These are phyloP conservation scores for Limanda limanda DNA, from an alignment of 2,113 vertebrate genomes.

Conservation along the genomic window DNA sequence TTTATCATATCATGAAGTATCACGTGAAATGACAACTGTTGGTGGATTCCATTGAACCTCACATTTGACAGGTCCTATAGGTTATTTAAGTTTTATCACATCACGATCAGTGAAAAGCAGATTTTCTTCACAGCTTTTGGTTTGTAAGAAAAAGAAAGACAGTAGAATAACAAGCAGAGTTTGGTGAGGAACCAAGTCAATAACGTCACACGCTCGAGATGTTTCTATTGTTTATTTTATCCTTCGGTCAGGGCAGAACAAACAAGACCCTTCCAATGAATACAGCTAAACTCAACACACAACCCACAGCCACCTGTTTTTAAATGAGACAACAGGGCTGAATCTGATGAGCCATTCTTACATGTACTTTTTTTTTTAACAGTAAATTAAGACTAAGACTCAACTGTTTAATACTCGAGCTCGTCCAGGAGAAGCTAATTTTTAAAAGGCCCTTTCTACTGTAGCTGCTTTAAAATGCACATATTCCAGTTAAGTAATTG, in stretches of 20 bases:
- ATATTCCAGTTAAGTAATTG: slow-evolving; percentile 74
- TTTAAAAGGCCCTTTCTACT: slow-evolving; percentile 24
- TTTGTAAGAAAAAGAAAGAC: neutral
- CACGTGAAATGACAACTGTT: neutral
- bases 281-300: slow-evolving; percentile 32
- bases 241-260: slow-evolving; percentile 44
- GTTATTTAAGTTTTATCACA: neutral
- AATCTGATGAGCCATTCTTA: slow-evolving; percentile 21
- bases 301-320: slow-evolving; percentile 11
- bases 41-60: neutral
- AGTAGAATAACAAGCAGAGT: neutral
- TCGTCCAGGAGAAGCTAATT: slow-evolving; percentile 40
- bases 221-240: slow-evolving; percentile 65
- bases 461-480: slow-evolving; percentile 60
- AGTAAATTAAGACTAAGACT: slow-evolving; percentile 66
- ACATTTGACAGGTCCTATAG: neutral
- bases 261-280: slow-evolving; percentile 41
- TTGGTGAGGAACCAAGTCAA: neutral
- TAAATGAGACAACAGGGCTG: slow-evolving; percentile 19
- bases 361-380: slow-evolving; percentile 34
- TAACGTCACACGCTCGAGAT: neutral
- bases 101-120: no score
- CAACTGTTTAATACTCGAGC: slow-evolving; percentile 32
- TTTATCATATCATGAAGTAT: neutral
- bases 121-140: neutral